These are phyloP conservation scores for Drosophila jambulina DNA, from an alignment of 1,140 invertebrate species.

Conservation along the genomic window DNA sequence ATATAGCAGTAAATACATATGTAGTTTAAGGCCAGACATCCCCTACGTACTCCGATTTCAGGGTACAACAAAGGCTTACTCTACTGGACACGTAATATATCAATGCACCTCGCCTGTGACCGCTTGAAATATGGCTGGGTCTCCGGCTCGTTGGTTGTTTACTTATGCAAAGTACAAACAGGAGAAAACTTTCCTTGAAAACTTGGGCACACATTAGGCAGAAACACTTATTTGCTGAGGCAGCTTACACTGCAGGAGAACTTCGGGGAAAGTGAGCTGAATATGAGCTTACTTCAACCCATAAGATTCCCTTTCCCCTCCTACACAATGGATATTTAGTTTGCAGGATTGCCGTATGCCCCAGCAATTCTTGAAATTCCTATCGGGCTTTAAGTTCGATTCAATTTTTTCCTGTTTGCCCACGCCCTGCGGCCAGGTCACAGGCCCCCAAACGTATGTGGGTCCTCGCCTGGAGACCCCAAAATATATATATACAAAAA, in stretches of 20 bases:
- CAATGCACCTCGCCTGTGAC: constrained; percentile 60
- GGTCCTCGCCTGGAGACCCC: constrained; percentile 45
- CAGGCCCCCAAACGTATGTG: constrained; percentile 40
- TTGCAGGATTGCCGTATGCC: background rate
- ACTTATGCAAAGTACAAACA: constrained; percentile 58
- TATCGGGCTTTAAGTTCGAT: constrained; percentile 61
- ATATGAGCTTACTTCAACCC: constrained; percentile 24
- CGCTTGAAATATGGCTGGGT: constrained; percentile 68
- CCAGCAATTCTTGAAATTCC: constrained; percentile 34
- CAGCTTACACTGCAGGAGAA: constrained; percentile 14
- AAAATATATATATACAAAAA: constrained; percentile 23
- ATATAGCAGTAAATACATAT: background rate
- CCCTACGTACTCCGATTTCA: background rate
- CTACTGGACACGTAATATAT: constrained; percentile 78
- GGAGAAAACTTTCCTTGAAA: constrained; percentile 44
- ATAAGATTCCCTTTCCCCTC: background rate
- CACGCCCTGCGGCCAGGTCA: constrained; percentile 58
- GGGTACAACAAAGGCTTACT: constrained; percentile 36
- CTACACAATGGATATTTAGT: constrained; percentile 11
- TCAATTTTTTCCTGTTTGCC: constrained; percentile 70
- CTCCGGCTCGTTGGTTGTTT: constrained; percentile 42
- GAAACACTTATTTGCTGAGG: constrained; percentile 71
- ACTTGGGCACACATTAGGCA: constrained; percentile 65
- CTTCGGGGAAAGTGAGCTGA: background rate
- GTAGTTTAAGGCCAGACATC: background rate